Evolutionary conservation across 64 coral and sea anemone species (phyloP).

Genomic region (Acropora yongei): DNA sequence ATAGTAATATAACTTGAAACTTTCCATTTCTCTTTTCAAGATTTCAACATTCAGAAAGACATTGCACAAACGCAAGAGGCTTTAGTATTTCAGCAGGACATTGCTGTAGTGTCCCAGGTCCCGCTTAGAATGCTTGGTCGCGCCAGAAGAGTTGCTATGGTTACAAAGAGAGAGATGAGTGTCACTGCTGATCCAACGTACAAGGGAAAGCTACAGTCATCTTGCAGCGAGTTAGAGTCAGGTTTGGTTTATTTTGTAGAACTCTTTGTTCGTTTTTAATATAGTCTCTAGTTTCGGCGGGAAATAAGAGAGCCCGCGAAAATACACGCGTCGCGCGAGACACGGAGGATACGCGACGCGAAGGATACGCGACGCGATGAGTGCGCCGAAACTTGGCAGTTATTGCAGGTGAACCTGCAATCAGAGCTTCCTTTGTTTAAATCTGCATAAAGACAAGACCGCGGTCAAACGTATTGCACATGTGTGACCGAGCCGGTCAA

Average conservation of each 20-base stretch:
- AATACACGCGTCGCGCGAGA: too few species aligned
- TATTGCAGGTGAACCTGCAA: too few species aligned
- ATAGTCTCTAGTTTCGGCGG: too few species aligned
- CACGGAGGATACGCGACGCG: too few species aligned
- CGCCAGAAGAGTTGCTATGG: conserved; percentile 65
- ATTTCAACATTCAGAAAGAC: conserved; percentile 79
- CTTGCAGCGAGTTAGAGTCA: conserved; percentile 50
- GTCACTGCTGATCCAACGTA: conserved; percentile 88
- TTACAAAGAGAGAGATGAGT: conserved; percentile 74
- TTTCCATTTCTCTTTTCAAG: conserved; percentile 4
- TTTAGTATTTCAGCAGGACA: conserved; percentile 59
- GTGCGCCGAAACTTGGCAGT: too few species aligned
- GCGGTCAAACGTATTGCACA: too few species aligned
- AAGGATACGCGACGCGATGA: too few species aligned
- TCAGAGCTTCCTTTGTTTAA: too few species aligned
- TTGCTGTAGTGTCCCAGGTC: conserved; percentile 60
- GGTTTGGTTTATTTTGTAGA: conserved; percentile 33
- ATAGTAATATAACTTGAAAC: background rate
- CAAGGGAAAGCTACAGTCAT: conserved; percentile 70
- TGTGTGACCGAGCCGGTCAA: too few species aligned
- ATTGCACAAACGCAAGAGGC: conserved; percentile 75
- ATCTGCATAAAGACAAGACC: too few species aligned
- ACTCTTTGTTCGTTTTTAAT: background rate
- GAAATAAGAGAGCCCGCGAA: too few species aligned
- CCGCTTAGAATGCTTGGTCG: conserved; percentile 72